phyloP scores from a whole-genome alignment of 2,888 invertebrate genomes.

The Standfussiana lucernea region DNA sequence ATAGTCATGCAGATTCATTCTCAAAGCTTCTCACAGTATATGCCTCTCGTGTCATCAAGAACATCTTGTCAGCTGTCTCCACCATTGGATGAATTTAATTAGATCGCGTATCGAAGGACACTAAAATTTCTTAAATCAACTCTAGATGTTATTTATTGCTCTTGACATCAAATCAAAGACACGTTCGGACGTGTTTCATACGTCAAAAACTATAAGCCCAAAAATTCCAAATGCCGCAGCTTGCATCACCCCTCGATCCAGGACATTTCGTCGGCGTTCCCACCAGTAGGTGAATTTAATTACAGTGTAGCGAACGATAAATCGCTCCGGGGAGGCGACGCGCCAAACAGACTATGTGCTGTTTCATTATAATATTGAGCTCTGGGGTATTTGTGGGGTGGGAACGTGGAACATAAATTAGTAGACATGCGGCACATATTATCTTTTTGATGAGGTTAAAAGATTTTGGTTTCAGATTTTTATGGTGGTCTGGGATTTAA shows the following conservation, averaged over 20 bases:
- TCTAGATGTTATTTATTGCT: too few relatives aligned
- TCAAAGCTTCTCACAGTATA: not conserved
- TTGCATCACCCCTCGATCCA: conserved; percentile 47
- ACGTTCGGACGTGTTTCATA: not conserved
- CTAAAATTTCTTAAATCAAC: not conserved
- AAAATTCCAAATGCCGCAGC: conserved; percentile 13
- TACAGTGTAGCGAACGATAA: conserved; percentile 72
- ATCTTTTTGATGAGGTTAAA: not conserved
- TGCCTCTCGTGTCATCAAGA: not conserved
- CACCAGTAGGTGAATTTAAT: conserved; percentile 75
- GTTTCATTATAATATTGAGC: conserved; percentile 62
- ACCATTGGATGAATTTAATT: not conserved
- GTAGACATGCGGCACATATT: conserved; percentile 16
- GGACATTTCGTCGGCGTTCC: conserved; percentile 66
- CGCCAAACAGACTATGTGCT: conserved; percentile 53
- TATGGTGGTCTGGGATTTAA: not conserved
- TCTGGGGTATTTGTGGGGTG: conserved; percentile 44
- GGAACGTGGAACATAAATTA: conserved; percentile 50
- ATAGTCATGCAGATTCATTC: not conserved
- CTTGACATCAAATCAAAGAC: not conserved
- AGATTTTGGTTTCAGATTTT: not conserved
- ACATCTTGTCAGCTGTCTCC: not conserved
- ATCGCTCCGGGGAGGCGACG: conserved; percentile 65
- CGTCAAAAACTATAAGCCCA: not conserved
- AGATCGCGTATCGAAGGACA: not conserved